Percentiles rank a stretch among this genome's conserved stretches.
Evolutionary conservation across 2,113 vertebrate genomes (phyloP).

Genomic region (Rhea pennata): DNA sequence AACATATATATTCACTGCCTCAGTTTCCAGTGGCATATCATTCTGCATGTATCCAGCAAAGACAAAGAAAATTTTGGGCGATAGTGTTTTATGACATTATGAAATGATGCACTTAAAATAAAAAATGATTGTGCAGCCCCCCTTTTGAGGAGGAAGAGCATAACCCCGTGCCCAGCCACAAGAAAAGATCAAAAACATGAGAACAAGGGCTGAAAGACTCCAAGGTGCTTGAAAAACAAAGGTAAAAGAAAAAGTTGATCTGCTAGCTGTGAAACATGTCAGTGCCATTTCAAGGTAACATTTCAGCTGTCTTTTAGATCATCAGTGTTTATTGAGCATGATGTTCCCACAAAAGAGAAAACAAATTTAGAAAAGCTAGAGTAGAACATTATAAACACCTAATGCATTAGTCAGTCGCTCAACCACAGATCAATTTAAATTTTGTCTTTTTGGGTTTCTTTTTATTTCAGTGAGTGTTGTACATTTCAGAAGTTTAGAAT

Average conservation of each 20-base stretch:
- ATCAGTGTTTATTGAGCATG: not conserved
- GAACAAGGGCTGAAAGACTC: not conserved
- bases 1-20: not conserved
- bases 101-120: not conserved
- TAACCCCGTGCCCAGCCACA: not conserved
- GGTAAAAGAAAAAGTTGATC: not conserved
- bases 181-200: not conserved
- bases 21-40: not conserved
- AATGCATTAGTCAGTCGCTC: not conserved
- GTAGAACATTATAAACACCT: not conserved
- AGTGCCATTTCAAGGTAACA: not conserved
- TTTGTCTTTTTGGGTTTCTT: not conserved
- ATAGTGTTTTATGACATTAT: not conserved
- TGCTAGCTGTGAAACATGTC: not conserved
- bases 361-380: constrained; percentile 15
- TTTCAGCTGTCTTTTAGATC: not conserved
- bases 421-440: not conserved
- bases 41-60: not conserved
- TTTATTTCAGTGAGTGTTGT: not conserved
- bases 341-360: not conserved
- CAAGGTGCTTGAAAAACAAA: not conserved
- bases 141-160: constrained; percentile 4
- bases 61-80: not conserved
- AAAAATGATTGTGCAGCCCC: not conserved
- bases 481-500: not conserved